phyloP scores from a whole-genome alignment of 2,113 vertebrate genomes.

The Oreochromis niloticus region DNA sequence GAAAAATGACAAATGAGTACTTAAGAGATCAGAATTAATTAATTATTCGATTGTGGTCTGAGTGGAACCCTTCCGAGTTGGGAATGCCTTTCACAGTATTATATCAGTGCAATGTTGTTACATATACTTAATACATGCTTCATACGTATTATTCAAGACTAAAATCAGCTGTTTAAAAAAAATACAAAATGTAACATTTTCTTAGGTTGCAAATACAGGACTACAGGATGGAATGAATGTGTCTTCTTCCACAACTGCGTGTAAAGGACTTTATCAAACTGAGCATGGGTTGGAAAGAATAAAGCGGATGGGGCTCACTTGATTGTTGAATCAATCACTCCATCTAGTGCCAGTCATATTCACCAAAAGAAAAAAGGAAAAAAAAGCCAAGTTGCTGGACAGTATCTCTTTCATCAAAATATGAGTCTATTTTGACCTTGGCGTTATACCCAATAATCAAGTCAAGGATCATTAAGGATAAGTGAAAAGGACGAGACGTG shows the following conservation, averaged over 20 bases:
- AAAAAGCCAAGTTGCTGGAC: slow-evolving; percentile 14
- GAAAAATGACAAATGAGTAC: not conserved
- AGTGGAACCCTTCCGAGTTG: not conserved
- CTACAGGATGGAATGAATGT: not conserved
- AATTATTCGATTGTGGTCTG: not conserved
- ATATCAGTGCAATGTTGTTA: not conserved
- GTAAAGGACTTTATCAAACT: slow-evolving; percentile 49
- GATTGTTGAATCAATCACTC: slow-evolving; percentile 50
- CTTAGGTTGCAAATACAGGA: not conserved
- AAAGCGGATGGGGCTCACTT: slow-evolving; percentile 64
- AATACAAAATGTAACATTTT: not conserved
- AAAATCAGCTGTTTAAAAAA: not conserved
- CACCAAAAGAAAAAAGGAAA: not conserved
- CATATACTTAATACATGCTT: not conserved
- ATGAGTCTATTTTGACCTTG: slow-evolving; percentile 55
- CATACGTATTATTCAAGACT: not conserved
- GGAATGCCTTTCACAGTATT: not conserved
- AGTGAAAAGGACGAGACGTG: slow-evolving; percentile 61
- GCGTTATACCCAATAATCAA: slow-evolving; percentile 60
- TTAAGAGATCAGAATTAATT: not conserved
- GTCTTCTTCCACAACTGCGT: not conserved
- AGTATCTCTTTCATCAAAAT: slow-evolving; percentile 39
- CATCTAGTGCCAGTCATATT: slow-evolving; percentile 44
- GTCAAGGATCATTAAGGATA: slow-evolving; percentile 60
- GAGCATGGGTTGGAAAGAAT: slow-evolving; percentile 49